A percentile compares a stretch with the other conserved stretches of the same genome.
These are phyloP conservation scores for Lutjanus erythropterus DNA, from an alignment of 2,113 vertebrate genomes.

Conservation along the genomic window DNA sequence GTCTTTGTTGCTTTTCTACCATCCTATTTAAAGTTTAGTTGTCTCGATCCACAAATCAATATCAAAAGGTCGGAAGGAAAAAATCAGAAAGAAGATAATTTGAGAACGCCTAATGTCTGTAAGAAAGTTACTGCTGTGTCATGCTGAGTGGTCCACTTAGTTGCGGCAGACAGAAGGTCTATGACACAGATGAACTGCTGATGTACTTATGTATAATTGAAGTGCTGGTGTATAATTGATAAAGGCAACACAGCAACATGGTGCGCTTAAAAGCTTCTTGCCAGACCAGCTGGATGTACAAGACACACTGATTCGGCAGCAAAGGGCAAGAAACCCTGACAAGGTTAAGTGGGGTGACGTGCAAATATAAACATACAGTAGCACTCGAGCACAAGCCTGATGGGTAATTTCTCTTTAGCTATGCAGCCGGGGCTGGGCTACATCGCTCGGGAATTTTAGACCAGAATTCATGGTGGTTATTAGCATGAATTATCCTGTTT, in stretches of 20 bases:
- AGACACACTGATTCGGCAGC: constrained; percentile 42
- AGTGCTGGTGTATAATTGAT: constrained; percentile 73
- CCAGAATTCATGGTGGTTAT: neutral
- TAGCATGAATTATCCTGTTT: neutral
- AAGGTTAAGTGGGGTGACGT: constrained; percentile 62
- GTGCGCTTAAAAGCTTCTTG: constrained; percentile 69
- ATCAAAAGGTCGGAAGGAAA: constrained; percentile 7
- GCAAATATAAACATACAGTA: constrained; percentile 18
- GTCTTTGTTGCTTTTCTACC: neutral
- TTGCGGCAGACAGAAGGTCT: constrained; percentile 58
- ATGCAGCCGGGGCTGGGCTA: neutral
- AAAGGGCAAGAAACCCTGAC: constrained; percentile 19
- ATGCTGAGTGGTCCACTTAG: constrained; percentile 60
- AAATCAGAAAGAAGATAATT: neutral
- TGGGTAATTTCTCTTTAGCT: constrained; percentile 5
- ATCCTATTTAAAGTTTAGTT: neutral
- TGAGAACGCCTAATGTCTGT: constrained; percentile 4
- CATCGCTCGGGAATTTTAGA: neutral
- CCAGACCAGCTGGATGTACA: constrained; percentile 36
- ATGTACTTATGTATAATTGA: constrained; percentile 74
- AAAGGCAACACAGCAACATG: constrained; percentile 65
- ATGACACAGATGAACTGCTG: constrained; percentile 64
- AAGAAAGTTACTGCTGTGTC: constrained; percentile 56
- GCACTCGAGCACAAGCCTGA: neutral
- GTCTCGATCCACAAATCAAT: neutral